Percentiles rank a stretch among this genome's conserved stretches.
Evolutionary conservation across 2,797 vertebrate genomes (phyloP).

Genomic region (Astyanax mexicanus): DNA sequence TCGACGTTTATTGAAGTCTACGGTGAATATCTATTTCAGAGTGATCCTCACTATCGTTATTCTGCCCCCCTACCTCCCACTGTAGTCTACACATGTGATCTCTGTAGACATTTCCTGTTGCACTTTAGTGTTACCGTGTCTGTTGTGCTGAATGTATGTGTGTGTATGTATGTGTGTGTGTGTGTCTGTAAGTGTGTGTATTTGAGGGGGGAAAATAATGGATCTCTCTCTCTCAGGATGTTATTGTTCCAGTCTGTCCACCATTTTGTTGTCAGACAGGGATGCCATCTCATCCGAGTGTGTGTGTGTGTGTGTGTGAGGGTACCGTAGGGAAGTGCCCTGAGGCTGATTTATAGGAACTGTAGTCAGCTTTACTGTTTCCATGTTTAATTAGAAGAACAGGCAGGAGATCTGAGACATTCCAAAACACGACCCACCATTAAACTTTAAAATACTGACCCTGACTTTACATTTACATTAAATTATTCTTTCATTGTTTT

Average conservation of each 20-base stretch:
- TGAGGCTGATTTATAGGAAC: not conserved
- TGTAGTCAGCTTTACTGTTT: not conserved
- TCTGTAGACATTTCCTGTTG: conserved; percentile 38
- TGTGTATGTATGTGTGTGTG: conserved; percentile 41
- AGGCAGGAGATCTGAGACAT: not conserved
- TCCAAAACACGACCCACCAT: not conserved
- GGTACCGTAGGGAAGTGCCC: conserved; percentile 37
- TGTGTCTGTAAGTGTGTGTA: too few relatives aligned
- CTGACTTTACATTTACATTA: too few relatives aligned
- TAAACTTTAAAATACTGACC: too few relatives aligned
- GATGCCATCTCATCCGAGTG: conserved; percentile 31
- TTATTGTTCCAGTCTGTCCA: conserved; percentile 38
- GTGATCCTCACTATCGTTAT: conserved; percentile 10
- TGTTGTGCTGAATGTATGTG: conserved; percentile 44
- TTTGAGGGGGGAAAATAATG: conserved; percentile 26
- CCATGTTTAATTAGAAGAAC: not conserved
- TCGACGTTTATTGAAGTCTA: conserved; percentile 21
- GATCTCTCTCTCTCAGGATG: conserved; percentile 4
- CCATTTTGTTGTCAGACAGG: conserved; percentile 40
- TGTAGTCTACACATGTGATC: conserved; percentile 42
- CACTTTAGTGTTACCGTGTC: conserved; percentile 19
- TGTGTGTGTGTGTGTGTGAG: too few relatives aligned
- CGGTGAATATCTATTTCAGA: conserved; percentile 24
- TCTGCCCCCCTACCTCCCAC: conserved; percentile 29
- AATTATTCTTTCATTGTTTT: too few relatives aligned